Evolutionary conservation across 2,113 vertebrate species (phyloP), one percentile per base, ranked within the genome.

Genomic region (Protobothrops flavoviridis): DNA sequence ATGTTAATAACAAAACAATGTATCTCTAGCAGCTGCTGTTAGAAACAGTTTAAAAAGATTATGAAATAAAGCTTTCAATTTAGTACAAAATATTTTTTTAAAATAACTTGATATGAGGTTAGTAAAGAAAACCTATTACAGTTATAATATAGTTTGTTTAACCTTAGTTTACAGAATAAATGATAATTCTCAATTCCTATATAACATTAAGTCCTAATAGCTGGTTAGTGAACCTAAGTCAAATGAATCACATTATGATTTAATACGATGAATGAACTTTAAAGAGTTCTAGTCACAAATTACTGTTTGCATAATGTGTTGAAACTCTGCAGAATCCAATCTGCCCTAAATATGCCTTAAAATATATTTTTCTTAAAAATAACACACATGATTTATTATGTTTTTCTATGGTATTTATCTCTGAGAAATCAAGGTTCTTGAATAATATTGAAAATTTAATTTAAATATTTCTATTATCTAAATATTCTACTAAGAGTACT

Each of bases 381-480:
- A 4, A 3, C 15, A 56, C 57, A 39, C 59, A 33, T 86, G 23
- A 48, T 50, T 45, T 89, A 17, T 89, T 29, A 23, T 48, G 1
- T 21, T 92, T 5, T 43, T n/a, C 55, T 88, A 24, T 8, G 29
- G 4, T 55, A 8, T n/a, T 26, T 85, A 10, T 10, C 26, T 81
- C 55, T 45, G n/a, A 53, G 12, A 53, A 92, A 4, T 29, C 13
- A 81, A 45, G 4, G 23, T 21, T 92, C 56, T 64, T 92, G 13
- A 74, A 33, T 52, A 57, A 20, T 12, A 15, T 21, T 94, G 85
- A 88, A 90, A 0, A 0, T 48, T 10, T 29, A 43, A 53, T 10
- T 86, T 29, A 91, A 69, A 10, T 20, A 91, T 86, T 86, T 85
- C 43, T 61, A 61, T 61, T 26, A 11, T 26, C 26, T 29, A 57